Evolutionary conservation across 2,888 invertebrate genomes (phyloP).

Genomic region (Cheilosia vernalis): DNA sequence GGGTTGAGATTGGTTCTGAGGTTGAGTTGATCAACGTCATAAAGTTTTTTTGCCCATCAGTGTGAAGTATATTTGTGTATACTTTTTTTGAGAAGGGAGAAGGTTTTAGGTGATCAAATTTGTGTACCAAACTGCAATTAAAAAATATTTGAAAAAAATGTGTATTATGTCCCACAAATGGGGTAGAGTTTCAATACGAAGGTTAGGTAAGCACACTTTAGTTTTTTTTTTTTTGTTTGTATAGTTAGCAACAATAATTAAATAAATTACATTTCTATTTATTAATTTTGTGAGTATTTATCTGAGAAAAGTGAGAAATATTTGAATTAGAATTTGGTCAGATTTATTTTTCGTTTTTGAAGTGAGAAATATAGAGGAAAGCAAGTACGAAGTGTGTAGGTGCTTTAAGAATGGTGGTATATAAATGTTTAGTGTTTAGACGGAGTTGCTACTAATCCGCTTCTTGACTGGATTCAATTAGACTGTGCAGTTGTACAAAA

Average conservation of each 20-base stretch:
- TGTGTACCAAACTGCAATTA: slow-evolving; percentile 74
- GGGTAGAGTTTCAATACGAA: slow-evolving; percentile 42
- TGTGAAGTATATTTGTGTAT: slow-evolving; percentile 64
- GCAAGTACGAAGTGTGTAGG: neutral
- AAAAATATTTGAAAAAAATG: slow-evolving; percentile 59
- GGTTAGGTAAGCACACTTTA: slow-evolving; percentile 43
- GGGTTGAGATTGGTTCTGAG: slow-evolving; percentile 60
- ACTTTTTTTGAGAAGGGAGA: slow-evolving; percentile 48
- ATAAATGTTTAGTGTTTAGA: too few species aligned
- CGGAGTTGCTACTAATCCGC: too few species aligned
- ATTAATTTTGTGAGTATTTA: slow-evolving; percentile 29
- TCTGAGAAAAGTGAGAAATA: neutral
- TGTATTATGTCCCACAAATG: slow-evolving; percentile 53
- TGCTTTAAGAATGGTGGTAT: too few species aligned
- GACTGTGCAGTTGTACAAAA: too few species aligned
- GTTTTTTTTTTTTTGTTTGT: slow-evolving; percentile 18
- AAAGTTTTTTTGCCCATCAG: slow-evolving; percentile 62
- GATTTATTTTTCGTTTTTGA: neutral
- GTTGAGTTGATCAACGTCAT: slow-evolving; percentile 65
- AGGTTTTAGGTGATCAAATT: slow-evolving; percentile 72
- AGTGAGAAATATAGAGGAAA: neutral
- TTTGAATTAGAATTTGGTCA: slow-evolving; percentile 13
- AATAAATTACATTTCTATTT: slow-evolving; percentile 14
- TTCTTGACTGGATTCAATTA: too few species aligned
- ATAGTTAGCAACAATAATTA: slow-evolving; percentile 41